phyloP scores from a whole-genome alignment of 2,113 vertebrate species.

The Oenanthe melanoleuca region DNA sequence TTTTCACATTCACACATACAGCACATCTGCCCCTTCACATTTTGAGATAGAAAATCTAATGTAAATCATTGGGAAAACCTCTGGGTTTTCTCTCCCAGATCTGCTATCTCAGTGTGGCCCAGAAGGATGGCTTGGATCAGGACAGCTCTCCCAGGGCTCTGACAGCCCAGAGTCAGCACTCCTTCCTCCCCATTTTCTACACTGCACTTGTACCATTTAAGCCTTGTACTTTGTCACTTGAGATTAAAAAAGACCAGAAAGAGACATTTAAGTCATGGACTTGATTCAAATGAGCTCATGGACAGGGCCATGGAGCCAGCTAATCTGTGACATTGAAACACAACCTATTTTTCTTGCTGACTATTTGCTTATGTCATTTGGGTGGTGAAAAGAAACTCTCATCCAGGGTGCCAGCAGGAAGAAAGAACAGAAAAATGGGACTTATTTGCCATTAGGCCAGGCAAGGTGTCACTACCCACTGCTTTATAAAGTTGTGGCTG shows the following conservation, averaged over 20 bases:
- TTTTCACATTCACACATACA: not conserved
- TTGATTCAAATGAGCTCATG: constrained; percentile 55
- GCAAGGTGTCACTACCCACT: not conserved
- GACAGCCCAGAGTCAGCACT: not conserved
- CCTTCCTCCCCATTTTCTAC: not conserved
- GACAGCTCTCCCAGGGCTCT: not conserved
- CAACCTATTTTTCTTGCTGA: constrained; percentile 28
- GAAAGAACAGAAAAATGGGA: not conserved
- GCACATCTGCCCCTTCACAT: not conserved
- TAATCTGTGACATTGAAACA: constrained; percentile 19
- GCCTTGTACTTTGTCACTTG: not conserved
- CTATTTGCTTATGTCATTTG: constrained; percentile 15
- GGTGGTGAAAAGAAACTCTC: not conserved
- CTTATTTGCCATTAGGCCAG: not conserved
- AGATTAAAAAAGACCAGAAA: not conserved
- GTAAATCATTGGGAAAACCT: not conserved
- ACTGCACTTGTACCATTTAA: not conserved
- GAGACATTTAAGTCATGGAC: constrained; percentile 4
- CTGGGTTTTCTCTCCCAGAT: not conserved
- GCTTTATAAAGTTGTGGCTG: not conserved
- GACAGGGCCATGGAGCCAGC: not conserved
- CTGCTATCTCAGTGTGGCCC: not conserved
- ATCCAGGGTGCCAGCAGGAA: not conserved
- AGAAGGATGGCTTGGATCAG: not conserved
- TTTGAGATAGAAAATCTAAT: not conserved